Conservation (phyloP, 2,113 vertebrate genomes). For the Taurulus bubalis region DNA sequence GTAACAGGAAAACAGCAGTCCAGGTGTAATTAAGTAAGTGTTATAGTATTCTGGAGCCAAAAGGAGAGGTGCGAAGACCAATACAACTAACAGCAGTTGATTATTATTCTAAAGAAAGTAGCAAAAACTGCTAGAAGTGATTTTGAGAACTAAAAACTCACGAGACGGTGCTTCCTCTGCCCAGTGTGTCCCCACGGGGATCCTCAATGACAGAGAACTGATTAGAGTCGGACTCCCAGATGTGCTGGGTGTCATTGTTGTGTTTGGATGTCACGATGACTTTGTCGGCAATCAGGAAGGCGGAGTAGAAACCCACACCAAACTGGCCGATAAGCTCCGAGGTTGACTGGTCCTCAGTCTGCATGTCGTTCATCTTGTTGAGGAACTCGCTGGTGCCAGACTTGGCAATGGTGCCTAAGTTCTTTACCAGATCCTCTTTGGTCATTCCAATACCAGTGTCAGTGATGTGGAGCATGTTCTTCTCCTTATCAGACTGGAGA, state of each 20-base stretch:
- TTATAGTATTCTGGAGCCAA: neutral
- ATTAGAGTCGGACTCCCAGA: conserved; percentile 99
- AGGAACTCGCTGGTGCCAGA: conserved; percentile 99
- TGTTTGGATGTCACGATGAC: conserved; percentile 98
- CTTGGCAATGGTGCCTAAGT: conserved; percentile 98
- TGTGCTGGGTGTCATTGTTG: conserved; percentile 97
- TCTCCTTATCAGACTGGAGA: conserved; percentile 95
- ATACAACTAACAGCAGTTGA: neutral
- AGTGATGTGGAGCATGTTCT: conserved; percentile 98
- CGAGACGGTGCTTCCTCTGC: conserved; percentile 96
- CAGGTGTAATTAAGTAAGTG: neutral
- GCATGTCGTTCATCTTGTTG: conserved; percentile 93
- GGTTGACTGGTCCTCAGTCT: conserved; percentile 92
- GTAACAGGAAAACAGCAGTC: neutral
- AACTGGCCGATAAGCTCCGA: conserved; percentile 99
- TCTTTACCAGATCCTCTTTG: conserved; percentile 95
- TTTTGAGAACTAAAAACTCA: conserved; percentile 80
- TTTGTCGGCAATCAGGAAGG: conserved; percentile 97
- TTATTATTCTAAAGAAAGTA: neutral
- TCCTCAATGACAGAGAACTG: conserved; percentile 95
- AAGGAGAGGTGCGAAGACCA: neutral
- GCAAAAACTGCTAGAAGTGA: neutral
- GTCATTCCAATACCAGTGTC: conserved; percentile 99
- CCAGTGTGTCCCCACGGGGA: conserved; percentile 94
- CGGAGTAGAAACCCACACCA: conserved; percentile 98